Conservation (phyloP, 2,888 invertebrate species). For the Mantis religiosa region DNA sequence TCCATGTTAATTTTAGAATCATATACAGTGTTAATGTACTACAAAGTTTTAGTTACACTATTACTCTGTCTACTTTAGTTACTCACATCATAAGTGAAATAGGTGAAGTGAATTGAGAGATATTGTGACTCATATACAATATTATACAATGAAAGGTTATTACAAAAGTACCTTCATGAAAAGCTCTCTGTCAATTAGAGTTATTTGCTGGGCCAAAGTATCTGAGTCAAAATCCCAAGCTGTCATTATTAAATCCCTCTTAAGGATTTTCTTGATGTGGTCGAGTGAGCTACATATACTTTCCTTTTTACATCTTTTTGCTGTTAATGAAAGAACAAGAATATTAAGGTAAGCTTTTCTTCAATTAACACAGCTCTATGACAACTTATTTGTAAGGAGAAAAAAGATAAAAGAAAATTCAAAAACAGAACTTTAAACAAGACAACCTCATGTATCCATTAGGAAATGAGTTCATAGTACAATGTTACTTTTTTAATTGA, state of each 20-base stretch:
- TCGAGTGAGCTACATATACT: neutral
- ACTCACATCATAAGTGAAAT: no score
- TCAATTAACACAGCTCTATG: neutral
- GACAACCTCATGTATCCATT: no score
- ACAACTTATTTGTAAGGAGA: neutral
- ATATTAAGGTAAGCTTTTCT: neutral
- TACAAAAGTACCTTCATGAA: conserved; percentile 40
- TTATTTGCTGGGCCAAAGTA: conserved; percentile 50
- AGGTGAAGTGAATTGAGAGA: no score
- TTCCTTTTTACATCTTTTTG: neutral
- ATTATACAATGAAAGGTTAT: neutral
- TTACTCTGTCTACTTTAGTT: no score
- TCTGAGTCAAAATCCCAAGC: conserved; percentile 54
- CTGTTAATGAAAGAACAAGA: neutral
- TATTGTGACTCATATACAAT: no score
- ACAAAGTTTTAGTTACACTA: no score
- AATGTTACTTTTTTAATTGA: no score
- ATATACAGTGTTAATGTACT: no score
- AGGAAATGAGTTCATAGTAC: no score
- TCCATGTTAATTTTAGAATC: no score
- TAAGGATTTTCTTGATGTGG: conserved; percentile 43
- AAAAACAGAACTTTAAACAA: no score
- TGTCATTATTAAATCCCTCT: conserved; percentile 44
- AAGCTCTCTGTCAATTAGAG: conserved; percentile 51
- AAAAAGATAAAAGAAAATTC: no score